A percentile compares a stretch with the other conserved stretches of the same genome.
Evolutionary conservation across 1,140 invertebrate species (phyloP).

Genomic region (Anoplophora glabripennis): DNA sequence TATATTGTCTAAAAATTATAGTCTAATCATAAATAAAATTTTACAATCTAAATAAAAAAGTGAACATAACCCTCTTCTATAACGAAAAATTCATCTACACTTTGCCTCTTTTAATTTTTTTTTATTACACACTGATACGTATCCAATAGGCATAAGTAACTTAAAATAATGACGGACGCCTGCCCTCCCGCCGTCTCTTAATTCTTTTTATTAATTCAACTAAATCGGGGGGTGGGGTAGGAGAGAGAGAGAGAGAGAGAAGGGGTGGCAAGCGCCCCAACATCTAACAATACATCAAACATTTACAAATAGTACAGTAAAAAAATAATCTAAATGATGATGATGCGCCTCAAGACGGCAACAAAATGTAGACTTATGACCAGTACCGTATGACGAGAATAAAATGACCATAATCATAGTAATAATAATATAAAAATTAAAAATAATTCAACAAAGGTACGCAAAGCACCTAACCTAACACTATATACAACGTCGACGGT

Average conservation of each 20-base stretch:
- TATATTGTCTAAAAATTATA: conserved; percentile 12
- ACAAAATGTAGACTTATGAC: conserved; percentile 36
- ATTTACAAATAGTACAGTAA: conserved; percentile 35
- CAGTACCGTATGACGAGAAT: conserved; percentile 46
- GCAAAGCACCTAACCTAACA: conserved; percentile 40
- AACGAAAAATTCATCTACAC: conserved; percentile 16
- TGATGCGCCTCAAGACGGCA: conserved; percentile 8
- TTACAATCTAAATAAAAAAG: conserved; percentile 8
- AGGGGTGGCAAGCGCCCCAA: background rate
- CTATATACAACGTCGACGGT: conserved; percentile 34
- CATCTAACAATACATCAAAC: conserved; percentile 31
- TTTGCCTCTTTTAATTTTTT: conserved; percentile 23
- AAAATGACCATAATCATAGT: conserved; percentile 32
- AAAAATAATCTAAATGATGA: conserved; percentile 34
- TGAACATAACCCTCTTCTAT: background rate
- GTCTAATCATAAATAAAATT: conserved; percentile 7
- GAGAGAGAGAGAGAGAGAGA: too few species aligned
- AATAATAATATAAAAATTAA: conserved; percentile 20
- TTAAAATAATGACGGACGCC: conserved; percentile 11
- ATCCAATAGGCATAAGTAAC: conserved; percentile 25
- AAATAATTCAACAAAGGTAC: conserved; percentile 40
- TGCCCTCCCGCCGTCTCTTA: background rate
- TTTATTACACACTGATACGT: conserved; percentile 23
- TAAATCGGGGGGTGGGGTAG: conserved; percentile 7
- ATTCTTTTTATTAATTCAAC: conserved; percentile 15